Conservation (phyloP, 2,797 vertebrate genomes). For the Streptopelia turtur region DNA sequence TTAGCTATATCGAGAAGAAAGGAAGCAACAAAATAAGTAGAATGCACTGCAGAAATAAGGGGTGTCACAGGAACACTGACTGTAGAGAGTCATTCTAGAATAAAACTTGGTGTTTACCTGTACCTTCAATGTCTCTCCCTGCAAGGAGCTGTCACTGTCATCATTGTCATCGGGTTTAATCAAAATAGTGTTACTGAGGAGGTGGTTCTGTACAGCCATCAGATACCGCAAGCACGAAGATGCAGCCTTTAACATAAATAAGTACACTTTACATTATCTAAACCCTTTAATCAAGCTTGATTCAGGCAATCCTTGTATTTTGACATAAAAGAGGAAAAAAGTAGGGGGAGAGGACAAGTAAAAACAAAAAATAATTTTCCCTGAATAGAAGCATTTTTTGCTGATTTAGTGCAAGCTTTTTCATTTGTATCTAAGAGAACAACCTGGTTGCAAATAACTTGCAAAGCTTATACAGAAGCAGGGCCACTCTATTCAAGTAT, state of each 20-base stretch:
- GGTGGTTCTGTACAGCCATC: slow-evolving; percentile 99
- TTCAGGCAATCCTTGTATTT: slow-evolving; percentile 43
- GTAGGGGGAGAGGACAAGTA: slow-evolving; percentile 9
- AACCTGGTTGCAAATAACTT: background rate
- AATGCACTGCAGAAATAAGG: slow-evolving; percentile 18
- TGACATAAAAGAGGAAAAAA: slow-evolving; percentile 10
- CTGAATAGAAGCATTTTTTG: background rate
- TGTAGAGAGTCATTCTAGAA: slow-evolving; percentile 81
- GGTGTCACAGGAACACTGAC: slow-evolving; percentile 51
- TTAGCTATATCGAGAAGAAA: background rate
- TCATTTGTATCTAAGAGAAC: background rate
- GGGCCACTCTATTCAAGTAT: background rate
- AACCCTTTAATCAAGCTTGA: background rate
- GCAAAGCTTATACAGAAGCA: background rate
- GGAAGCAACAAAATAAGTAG: slow-evolving; percentile 28
- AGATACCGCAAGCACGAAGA: slow-evolving; percentile 97
- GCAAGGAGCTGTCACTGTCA: slow-evolving; percentile 99
- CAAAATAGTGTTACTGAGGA: slow-evolving; percentile 98
- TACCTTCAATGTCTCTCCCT: slow-evolving; percentile 99
- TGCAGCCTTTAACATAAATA: slow-evolving; percentile 89
- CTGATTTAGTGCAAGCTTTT: background rate
- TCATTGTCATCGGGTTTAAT: slow-evolving; percentile 96
- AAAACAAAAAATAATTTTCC: background rate
- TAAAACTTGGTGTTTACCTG: slow-evolving; percentile 99
- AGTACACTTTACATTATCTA: slow-evolving; percentile 69